Conservation (phyloP, 2,797 vertebrate genomes). For the Buphagus erythrorhynchus region DNA sequence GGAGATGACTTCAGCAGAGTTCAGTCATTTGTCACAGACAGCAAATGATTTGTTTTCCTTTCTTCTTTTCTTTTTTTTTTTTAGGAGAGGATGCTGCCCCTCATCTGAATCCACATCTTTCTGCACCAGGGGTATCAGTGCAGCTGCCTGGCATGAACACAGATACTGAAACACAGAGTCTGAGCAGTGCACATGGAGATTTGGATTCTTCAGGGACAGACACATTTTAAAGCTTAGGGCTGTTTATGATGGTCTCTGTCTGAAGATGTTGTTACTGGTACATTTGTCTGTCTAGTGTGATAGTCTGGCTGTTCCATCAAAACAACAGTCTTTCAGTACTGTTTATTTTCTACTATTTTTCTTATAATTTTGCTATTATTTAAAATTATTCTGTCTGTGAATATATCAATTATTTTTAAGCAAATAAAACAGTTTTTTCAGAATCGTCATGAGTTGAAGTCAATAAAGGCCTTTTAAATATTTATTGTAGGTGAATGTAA, state of each 20-base stretch:
- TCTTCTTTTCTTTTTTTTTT: neutral
- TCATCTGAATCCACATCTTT: neutral
- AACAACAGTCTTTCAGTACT: neutral
- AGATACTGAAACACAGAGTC: conserved; percentile 55
- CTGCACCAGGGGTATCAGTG: conserved; percentile 66
- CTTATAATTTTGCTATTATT: neutral
- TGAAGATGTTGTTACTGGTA: neutral
- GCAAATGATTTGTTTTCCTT: neutral
- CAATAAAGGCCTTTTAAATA: neutral
- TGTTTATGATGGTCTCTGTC: neutral
- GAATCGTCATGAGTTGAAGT: neutral
- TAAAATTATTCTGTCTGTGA: neutral
- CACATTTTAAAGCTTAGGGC: conserved; percentile 70
- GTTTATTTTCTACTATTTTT: neutral
- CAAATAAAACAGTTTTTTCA: conserved; percentile 11
- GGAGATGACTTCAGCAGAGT: neutral
- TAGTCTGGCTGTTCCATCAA: neutral
- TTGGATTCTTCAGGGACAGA: conserved; percentile 78
- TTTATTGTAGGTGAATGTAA: neutral
- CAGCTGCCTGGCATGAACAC: conserved; percentile 54
- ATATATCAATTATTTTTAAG: neutral
- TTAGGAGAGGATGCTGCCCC: conserved; percentile 61
- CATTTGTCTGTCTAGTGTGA: neutral
- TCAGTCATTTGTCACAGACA: neutral
- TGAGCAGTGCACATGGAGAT: conserved; percentile 54